A percentile compares a stretch with the other conserved stretches of the same genome.
Conservation (phyloP, 2,113 vertebrate genomes). For the Halichoeres trimaculatus region DNA sequence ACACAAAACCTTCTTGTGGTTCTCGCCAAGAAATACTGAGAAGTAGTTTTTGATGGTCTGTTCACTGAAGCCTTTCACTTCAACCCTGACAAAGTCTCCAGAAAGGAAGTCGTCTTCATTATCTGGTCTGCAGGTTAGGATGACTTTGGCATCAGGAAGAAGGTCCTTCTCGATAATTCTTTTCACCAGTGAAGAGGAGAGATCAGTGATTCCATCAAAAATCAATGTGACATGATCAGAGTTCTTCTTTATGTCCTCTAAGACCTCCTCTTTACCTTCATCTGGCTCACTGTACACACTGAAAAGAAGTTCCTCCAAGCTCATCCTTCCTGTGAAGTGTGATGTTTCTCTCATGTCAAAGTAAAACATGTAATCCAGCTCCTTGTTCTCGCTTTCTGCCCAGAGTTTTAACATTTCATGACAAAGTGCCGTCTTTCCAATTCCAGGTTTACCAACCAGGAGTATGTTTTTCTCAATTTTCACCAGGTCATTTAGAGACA, state of each 20-base stretch:
- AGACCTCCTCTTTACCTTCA: constrained; percentile 33
- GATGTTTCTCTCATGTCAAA: constrained; percentile 45
- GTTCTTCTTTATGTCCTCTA: constrained; percentile 31
- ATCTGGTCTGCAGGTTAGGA: constrained; percentile 45
- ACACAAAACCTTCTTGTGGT: constrained; percentile 4
- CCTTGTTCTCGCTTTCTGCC: constrained; percentile 7
- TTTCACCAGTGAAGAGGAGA: neutral
- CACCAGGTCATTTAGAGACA: constrained; percentile 26
- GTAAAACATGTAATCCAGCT: constrained; percentile 60
- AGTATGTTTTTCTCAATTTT: constrained; percentile 15
- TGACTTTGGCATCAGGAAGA: constrained; percentile 39
- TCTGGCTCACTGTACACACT: constrained; percentile 22
- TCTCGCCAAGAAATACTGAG: neutral
- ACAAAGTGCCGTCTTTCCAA: constrained; percentile 42
- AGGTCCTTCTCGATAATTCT: constrained; percentile 12
- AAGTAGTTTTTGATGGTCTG: constrained; percentile 27
- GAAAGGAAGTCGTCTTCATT: constrained; percentile 5
- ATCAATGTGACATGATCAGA: constrained; percentile 41
- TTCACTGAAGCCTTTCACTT: constrained; percentile 57
- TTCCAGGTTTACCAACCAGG: constrained; percentile 50
- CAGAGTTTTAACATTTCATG: constrained; percentile 43
- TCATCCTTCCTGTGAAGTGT: fast-evolving
- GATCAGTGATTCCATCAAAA: constrained; percentile 38
- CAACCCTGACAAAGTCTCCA: constrained; percentile 19
- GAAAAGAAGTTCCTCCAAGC: constrained; percentile 48